Conservation (phyloP, 2,113 vertebrate species). For the Pelvicachromis taeniatus region DNA sequence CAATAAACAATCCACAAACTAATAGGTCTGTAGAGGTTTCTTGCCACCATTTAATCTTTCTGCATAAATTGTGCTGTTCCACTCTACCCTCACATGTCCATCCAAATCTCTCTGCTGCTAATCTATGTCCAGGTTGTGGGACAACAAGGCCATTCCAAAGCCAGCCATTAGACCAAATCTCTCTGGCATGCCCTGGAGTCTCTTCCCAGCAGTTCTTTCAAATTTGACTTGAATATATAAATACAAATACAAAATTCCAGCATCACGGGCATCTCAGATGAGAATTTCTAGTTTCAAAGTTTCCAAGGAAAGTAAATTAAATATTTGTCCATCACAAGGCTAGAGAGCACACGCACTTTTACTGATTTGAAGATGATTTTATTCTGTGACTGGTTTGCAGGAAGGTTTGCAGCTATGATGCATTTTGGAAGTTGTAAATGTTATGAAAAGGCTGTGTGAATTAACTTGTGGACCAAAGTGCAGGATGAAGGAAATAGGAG, state of each 20-base stretch:
- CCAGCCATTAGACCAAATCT: neutral
- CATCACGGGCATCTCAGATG: neutral
- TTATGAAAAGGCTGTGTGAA: neutral
- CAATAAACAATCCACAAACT: too few relatives aligned
- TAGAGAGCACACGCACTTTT: neutral
- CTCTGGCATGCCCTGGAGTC: neutral
- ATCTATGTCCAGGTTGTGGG: neutral
- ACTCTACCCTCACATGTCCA: neutral
- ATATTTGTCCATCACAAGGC: neutral
- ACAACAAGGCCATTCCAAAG: neutral
- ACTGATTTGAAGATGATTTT: neutral
- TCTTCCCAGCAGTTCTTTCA: neutral
- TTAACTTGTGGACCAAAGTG: neutral
- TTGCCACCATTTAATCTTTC: rapidly evolving
- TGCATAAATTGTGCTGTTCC: neutral
- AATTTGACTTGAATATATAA: neutral
- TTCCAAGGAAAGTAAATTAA: neutral
- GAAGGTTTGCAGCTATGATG: neutral
- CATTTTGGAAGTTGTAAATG: neutral
- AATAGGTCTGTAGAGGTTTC: rapidly evolving
- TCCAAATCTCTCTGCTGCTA: neutral
- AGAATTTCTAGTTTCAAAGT: neutral
- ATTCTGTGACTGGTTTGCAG: neutral
- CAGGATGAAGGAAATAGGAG: rapidly evolving
- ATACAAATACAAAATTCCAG: neutral